Evolutionary conservation across 2,797 vertebrate genomes (phyloP).

Genomic region (Eulemur albifrons): DNA sequence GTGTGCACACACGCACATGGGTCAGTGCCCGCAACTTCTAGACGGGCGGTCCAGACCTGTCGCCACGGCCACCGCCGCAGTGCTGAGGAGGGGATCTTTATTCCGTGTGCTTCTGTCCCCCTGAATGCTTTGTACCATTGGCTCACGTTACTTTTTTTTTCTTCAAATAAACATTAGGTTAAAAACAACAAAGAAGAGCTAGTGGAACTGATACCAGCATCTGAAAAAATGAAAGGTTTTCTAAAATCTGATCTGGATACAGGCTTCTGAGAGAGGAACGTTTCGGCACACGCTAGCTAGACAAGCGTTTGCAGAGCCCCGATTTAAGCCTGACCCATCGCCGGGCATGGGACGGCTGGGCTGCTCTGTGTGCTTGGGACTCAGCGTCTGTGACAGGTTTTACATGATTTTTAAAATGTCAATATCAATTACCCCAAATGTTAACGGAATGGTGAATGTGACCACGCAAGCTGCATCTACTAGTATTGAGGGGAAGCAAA

Average conservation of each 20-base stretch:
- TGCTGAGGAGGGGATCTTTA: not conserved
- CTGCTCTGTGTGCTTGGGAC: not conserved
- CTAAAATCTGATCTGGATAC: not conserved
- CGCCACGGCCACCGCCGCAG: fast-evolving
- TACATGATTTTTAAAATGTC: not conserved
- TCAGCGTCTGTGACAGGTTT: not conserved
- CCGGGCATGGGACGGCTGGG: no score
- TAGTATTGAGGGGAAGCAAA: not conserved
- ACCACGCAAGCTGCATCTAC: no score
- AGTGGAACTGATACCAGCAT: not conserved
- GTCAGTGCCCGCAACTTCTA: no score
- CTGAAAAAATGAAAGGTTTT: not conserved
- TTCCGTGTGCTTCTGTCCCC: not conserved
- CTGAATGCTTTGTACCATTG: not conserved
- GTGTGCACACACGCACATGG: fast-evolving
- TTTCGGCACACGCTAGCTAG: fast-evolving
- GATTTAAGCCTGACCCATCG: not conserved
- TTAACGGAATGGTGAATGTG: not conserved
- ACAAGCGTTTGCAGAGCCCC: not conserved
- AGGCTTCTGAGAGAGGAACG: not conserved
- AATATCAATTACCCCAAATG: not conserved
- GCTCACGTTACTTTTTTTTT: not conserved
- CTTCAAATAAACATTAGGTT: not conserved
- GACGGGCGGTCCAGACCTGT: no score
- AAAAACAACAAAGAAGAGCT: not conserved